These are phyloP conservation scores for Magallana angulata DNA, from an alignment of 1,140 invertebrate genomes.

Conservation along the genomic window DNA sequence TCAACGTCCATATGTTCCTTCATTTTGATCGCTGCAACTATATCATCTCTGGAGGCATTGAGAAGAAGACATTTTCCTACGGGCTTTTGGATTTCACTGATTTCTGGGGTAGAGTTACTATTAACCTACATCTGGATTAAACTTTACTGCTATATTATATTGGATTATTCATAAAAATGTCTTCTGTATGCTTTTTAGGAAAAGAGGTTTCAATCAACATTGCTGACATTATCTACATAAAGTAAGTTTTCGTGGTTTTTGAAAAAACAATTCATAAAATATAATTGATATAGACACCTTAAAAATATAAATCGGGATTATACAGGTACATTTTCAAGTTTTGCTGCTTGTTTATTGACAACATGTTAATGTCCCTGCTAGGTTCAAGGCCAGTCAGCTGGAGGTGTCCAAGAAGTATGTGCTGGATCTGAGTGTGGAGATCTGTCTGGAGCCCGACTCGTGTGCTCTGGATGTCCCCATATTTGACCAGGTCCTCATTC, in stretches of 20 bases:
- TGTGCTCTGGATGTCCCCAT: conserved; percentile 32
- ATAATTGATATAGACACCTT: too few species aligned
- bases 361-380: neutral
- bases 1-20: conserved; percentile 15
- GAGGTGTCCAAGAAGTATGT: conserved; percentile 34
- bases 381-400: conserved; percentile 3
- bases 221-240: conserved; percentile 30
- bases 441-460: conserved; percentile 26
- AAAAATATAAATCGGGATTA: too few species aligned
- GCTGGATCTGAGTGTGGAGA: neutral
- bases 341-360: too few species aligned
- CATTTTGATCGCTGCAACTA: conserved; percentile 40
- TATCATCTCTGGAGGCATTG: conserved; percentile 25
- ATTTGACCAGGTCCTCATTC: conserved; percentile 16
- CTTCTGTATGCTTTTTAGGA: neutral
- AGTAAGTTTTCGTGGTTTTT: neutral
- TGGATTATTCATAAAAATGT: too few species aligned
- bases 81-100: conserved; percentile 14
- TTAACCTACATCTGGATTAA: too few species aligned
- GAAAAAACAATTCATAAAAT: too few species aligned
- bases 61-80: conserved; percentile 25
- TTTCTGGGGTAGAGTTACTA: neutral
- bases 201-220: conserved; percentile 11
- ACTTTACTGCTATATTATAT: too few species aligned
- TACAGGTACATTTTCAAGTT: too few species aligned